Evolutionary conservation across 1,140 invertebrate species (phyloP).

Genomic region (Sycobia sp.): DNA sequence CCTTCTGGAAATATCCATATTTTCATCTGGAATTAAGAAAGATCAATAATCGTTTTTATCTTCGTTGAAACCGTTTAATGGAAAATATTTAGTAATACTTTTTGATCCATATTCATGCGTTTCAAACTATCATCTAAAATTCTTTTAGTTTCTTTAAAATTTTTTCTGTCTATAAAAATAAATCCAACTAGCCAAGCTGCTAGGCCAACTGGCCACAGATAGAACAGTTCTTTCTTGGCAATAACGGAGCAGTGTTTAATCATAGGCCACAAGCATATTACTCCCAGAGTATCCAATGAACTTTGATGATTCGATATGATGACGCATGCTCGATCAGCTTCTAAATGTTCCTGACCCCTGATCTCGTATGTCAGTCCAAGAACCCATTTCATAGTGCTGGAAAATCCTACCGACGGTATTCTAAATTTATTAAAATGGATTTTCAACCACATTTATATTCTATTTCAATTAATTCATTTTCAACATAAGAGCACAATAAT

Average conservation of each 20-base stretch:
- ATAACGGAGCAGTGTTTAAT: background rate
- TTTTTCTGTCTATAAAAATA: background rate
- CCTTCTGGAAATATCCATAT: conserved; percentile 10
- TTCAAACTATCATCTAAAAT: background rate
- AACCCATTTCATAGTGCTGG: background rate
- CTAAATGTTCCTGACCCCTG: background rate
- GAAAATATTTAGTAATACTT: background rate
- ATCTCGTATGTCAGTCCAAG: background rate
- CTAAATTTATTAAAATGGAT: background rate
- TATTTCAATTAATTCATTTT: background rate
- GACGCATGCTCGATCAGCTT: background rate
- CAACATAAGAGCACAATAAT: background rate
- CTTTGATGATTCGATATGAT: conserved; percentile 9
- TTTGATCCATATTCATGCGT: background rate
- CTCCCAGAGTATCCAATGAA: background rate
- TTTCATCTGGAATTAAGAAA: background rate
- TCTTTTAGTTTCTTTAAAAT: background rate
- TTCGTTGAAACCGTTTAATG: background rate
- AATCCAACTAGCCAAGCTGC: background rate
- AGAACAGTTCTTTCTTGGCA: background rate
- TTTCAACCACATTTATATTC: background rate
- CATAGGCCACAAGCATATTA: background rate
- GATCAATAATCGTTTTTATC: too few species aligned
- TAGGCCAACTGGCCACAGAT: background rate
- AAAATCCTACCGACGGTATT: background rate